These are phyloP conservation scores for Leuctra nigra DNA, from an alignment of 2,888 invertebrate species.

Conservation along the genomic window DNA sequence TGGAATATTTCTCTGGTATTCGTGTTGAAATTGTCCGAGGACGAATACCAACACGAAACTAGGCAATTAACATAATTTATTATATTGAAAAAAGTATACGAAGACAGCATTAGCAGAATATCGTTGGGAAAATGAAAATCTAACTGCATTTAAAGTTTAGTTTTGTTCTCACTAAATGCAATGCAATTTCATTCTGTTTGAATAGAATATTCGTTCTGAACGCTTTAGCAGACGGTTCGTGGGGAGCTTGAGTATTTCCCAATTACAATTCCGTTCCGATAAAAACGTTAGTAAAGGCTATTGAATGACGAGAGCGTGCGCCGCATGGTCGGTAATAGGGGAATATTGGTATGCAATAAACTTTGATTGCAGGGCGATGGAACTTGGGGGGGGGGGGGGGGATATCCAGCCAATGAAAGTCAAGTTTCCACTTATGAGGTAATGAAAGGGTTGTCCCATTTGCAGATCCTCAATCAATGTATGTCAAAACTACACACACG, in stretches of 20 bases:
- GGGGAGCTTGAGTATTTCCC: too few relatives aligned
- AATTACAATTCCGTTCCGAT: too few relatives aligned
- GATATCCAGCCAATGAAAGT: constrained; percentile 2
- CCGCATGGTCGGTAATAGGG: neutral
- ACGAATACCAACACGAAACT: neutral
- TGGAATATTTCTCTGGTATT: constrained; percentile 2
- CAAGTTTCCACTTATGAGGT: constrained; percentile 5
- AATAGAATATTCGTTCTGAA: too few relatives aligned
- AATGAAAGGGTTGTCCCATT: constrained; percentile 7
- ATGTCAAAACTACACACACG: constrained; percentile 2
- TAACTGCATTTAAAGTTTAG: too few relatives aligned
- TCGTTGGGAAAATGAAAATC: too few relatives aligned
- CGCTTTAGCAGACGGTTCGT: too few relatives aligned
- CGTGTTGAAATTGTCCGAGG: neutral
- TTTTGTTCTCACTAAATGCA: too few relatives aligned
- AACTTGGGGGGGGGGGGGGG: neutral
- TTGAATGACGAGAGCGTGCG: too few relatives aligned
- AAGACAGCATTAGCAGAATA: too few relatives aligned
- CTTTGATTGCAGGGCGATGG: neutral
- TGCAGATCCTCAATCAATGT: constrained; percentile 1
- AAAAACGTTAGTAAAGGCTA: too few relatives aligned
- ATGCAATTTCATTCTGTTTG: too few relatives aligned
- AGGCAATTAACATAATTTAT: constrained; percentile 8
- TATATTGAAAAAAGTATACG: too few relatives aligned
- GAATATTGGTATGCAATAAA: neutral